phyloP scores from a whole-genome alignment of 1,140 invertebrate species.

The Chymomyza costata region DNA sequence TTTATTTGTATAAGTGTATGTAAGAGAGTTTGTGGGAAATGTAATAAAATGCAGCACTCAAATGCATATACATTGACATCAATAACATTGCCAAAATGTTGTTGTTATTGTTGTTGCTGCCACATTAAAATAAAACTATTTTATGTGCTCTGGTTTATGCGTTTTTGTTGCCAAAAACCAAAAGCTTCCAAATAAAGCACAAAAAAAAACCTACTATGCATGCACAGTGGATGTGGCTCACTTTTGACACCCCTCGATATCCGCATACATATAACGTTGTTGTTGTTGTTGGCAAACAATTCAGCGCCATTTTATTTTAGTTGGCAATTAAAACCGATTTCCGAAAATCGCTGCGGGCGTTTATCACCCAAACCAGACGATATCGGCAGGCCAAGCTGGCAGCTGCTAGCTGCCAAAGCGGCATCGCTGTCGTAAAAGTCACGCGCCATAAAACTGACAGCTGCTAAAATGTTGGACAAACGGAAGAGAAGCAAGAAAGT shows the following conservation, averaged over 20 bases:
- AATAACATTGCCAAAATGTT: slow-evolving; percentile 35
- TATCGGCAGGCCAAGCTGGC: slow-evolving; percentile 1
- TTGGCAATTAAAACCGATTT: slow-evolving; percentile 70
- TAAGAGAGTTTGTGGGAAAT: slow-evolving; percentile 14
- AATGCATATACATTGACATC: slow-evolving; percentile 50
- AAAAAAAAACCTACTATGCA: no score
- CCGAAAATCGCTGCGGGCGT: slow-evolving; percentile 49
- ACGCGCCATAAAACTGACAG: slow-evolving; percentile 70
- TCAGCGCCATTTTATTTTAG: slow-evolving; percentile 59
- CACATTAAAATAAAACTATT: slow-evolving; percentile 53
- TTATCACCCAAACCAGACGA: not conserved
- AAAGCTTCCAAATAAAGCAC: no score
- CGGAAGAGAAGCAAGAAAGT: no score
- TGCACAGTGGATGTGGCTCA: no score
- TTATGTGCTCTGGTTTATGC: slow-evolving; percentile 28
- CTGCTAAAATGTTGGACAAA: slow-evolving; percentile 58
- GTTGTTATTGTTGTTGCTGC: slow-evolving; percentile 11
- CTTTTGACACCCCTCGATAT: no score
- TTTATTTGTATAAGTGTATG: slow-evolving; percentile 11
- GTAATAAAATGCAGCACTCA: slow-evolving; percentile 53
- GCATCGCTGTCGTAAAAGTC: slow-evolving; percentile 63
- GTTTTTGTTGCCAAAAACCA: slow-evolving; percentile 42
- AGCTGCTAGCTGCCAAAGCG: not conserved
- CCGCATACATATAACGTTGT: no score
- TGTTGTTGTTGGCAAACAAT: slow-evolving; percentile 27